Base-by-base conservation (phyloP, 2,113 vertebrate genomes). In the Sterrhoptilus dennistouni region DNA sequence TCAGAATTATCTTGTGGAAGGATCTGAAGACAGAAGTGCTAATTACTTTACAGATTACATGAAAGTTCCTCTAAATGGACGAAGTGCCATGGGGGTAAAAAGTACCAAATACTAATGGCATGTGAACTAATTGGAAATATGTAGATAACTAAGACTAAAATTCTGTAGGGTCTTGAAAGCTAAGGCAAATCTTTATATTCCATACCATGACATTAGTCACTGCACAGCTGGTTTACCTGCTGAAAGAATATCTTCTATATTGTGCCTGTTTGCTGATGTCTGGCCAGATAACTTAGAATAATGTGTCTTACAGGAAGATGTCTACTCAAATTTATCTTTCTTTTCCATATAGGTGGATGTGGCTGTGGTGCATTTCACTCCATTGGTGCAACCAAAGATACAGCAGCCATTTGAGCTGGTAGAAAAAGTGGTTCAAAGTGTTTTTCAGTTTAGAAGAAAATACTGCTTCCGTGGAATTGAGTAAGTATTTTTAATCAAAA, bases 401-500 rank as follows among this genome's bases (percentile, higher is more conserved):
- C 78, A 98, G 93, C 99, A 99, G 96, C 99, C 99, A 0, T 99
- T 99, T 93, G 87, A 98, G 89, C 96, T 99, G 52, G 99, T 99
- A 94, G 99, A 99, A 96, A 99, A 99, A 96, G 97, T 99, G 28
- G 98, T 99, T 79, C 98, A 25, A 96, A 99, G 98, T 36, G 76
- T 97, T 50, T 99, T 99, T 93, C 99, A 99, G 78, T 99, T 99
- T 95, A 98, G 99, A 92, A 98, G 99, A 97, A 99, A 99, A 96
- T 95, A 98, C 97, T 99, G 99, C 96, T 92, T 98, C 86, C 98
- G 97, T 14, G 99, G 99, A 92, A 59, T 99, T 1, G 97, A 98
- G 99, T 99, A 98, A 99, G 99, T 47, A 79, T 71, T 54, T 66
- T 84, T 15, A 91, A 89, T 29, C 42, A 54, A 63, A 60, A 66